Evolutionary conservation across 2,113 vertebrate species (phyloP).

Genomic region (Gallinago paraguaiae): DNA sequence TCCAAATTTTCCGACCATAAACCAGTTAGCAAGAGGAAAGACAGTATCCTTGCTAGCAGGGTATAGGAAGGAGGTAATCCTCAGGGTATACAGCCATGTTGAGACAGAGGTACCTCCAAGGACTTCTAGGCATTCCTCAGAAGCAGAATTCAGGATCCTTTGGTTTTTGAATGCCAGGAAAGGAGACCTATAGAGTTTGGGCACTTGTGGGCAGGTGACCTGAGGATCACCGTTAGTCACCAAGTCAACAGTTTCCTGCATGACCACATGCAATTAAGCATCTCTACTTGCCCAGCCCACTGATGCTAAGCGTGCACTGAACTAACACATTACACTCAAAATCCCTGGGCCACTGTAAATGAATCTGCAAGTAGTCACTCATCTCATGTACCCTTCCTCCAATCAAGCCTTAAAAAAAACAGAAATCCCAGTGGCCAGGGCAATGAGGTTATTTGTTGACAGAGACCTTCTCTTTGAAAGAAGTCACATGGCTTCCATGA

Average conservation of each 20-base stretch:
- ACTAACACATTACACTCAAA: not conserved
- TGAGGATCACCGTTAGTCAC: not conserved
- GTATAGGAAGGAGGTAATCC: not conserved
- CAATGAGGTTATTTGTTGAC: not conserved
- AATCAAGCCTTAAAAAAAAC: not conserved
- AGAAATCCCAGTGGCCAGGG: not conserved
- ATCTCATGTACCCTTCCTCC: not conserved
- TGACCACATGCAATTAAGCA: not conserved
- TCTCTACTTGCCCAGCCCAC: not conserved
- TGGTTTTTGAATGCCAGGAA: not conserved
- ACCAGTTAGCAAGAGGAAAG: not conserved
- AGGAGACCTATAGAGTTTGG: not conserved
- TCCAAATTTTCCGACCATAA: not conserved
- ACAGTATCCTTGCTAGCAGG: not conserved
- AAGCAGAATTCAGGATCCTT: not conserved
- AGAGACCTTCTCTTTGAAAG: not conserved
- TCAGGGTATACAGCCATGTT: no score
- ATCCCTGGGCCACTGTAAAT: not conserved
- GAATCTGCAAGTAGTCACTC: not conserved
- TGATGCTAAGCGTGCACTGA: not conserved
- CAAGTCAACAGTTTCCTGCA: not conserved
- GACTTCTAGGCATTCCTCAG: not conserved
- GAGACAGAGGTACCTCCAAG: not conserved
- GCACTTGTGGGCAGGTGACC: not conserved
- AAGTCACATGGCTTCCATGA: not conserved